phyloP scores from a whole-genome alignment of 2,113 vertebrate species.

The Theristicus caerulescens region DNA sequence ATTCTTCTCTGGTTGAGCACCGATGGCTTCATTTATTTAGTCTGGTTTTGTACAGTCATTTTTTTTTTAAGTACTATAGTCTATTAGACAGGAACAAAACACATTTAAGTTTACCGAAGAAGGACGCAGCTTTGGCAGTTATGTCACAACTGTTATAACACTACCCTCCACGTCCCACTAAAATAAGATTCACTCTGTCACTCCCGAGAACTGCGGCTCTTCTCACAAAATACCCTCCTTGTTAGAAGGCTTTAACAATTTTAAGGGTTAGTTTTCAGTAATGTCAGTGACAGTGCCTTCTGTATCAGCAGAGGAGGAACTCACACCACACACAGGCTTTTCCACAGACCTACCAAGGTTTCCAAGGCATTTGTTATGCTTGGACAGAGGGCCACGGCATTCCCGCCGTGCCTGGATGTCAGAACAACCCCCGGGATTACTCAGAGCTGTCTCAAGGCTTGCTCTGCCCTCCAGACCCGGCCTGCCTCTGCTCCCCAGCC shows the following conservation, averaged over 20 bases:
- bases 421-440: not conserved
- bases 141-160: not conserved
- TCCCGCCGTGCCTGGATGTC: not conserved
- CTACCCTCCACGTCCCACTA: not conserved
- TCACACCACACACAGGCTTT: not conserved
- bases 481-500: not conserved
- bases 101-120: not conserved
- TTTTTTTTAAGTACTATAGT: not conserved
- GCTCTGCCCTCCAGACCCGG: fast-evolving
- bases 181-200: not conserved
- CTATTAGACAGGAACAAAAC: not conserved
- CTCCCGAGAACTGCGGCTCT: not conserved
- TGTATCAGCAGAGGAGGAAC: not conserved
- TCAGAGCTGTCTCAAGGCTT: not conserved
- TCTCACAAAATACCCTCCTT: not conserved
- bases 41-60: not conserved
- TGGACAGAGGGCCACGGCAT: not conserved
- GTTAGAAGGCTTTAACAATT: not conserved
- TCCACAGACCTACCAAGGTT: not conserved
- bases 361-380: not conserved
- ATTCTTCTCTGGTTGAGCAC: not conserved
- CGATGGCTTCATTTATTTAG: not conserved
- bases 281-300: not conserved
- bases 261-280: not conserved
- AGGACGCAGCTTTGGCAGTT: constrained; percentile 5